Evolutionary conservation across 2,797 vertebrate species (phyloP).

Genomic region (Menidia menidia): DNA sequence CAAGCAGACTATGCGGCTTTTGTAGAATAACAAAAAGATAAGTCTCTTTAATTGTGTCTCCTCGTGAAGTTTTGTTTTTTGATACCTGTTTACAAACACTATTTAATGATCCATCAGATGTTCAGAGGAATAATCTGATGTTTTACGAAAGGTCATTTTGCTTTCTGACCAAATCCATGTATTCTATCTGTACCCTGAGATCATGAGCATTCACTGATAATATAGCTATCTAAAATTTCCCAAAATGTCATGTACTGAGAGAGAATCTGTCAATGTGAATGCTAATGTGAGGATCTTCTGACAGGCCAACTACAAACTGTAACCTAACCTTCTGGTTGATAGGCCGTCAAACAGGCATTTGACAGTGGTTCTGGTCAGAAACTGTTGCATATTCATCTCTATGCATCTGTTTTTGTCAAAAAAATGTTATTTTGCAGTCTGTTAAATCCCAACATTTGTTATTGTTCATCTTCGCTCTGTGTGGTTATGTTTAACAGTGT

Average conservation of each 20-base stretch:
- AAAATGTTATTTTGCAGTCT: too few relatives aligned
- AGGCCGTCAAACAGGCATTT: background rate
- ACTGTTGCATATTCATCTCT: too few relatives aligned
- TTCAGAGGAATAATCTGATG: background rate
- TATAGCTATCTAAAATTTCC: background rate
- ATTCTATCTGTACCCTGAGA: background rate
- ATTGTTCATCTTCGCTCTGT: too few relatives aligned
- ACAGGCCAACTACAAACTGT: too few relatives aligned
- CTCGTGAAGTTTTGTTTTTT: constrained; percentile 9
- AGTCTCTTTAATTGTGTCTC: background rate
- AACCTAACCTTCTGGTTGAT: too few relatives aligned
- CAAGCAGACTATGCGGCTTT: background rate
- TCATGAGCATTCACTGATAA: background rate
- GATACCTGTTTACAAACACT: background rate
- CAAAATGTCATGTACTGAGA: constrained; percentile 8
- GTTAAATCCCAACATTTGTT: too few relatives aligned
- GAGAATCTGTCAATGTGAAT: background rate
- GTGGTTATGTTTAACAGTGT: too few relatives aligned
- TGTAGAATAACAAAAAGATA: background rate
- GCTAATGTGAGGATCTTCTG: background rate
- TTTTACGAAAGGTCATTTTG: background rate
- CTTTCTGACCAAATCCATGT: background rate
- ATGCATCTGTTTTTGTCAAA: too few relatives aligned
- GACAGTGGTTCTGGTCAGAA: background rate
- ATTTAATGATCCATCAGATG: background rate